These are phyloP conservation scores for Hippocampus comes DNA, from an alignment of 2,113 vertebrate species.

Conservation along the genomic window DNA sequence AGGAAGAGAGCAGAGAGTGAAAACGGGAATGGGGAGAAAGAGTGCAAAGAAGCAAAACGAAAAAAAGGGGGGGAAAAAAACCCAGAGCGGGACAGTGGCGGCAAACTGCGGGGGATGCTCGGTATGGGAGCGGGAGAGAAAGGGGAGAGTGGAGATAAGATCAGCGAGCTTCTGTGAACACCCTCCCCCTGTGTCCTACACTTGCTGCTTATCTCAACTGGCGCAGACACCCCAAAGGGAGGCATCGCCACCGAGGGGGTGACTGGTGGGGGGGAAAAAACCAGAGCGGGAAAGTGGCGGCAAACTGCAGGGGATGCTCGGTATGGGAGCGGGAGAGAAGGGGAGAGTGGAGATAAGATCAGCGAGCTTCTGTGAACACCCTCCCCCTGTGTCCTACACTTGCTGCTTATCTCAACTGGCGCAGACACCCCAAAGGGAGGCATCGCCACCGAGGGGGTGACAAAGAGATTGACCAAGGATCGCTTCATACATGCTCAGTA, in stretches of 20 bases:
- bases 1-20: constrained; percentile 25
- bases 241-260: constrained; percentile 65
- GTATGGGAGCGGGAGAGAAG: constrained; percentile 38
- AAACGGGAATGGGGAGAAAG: constrained; percentile 48
- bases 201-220: constrained; percentile 74
- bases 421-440: constrained; percentile 77
- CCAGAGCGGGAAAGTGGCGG: constrained; percentile 39
- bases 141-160: constrained; percentile 69
- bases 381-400: constrained; percentile 78
- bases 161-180: constrained; percentile 77
- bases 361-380: constrained; percentile 76
- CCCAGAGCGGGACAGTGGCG: constrained; percentile 41
- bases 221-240: constrained; percentile 77
- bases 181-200: constrained; percentile 78
- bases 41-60: constrained; percentile 37
- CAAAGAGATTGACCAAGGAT: not conserved
- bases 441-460: constrained; percentile 63
- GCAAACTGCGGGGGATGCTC: constrained; percentile 46
- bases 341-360: constrained; percentile 72
- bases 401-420: constrained; percentile 73
- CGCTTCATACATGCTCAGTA: no score
- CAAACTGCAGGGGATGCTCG: constrained; percentile 45
- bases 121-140: constrained; percentile 36
- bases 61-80: constrained; percentile 25
- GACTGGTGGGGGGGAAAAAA: constrained; percentile 32